phyloP scores from a whole-genome alignment of 2,113 vertebrate species.

The Stigmatopora argus region DNA sequence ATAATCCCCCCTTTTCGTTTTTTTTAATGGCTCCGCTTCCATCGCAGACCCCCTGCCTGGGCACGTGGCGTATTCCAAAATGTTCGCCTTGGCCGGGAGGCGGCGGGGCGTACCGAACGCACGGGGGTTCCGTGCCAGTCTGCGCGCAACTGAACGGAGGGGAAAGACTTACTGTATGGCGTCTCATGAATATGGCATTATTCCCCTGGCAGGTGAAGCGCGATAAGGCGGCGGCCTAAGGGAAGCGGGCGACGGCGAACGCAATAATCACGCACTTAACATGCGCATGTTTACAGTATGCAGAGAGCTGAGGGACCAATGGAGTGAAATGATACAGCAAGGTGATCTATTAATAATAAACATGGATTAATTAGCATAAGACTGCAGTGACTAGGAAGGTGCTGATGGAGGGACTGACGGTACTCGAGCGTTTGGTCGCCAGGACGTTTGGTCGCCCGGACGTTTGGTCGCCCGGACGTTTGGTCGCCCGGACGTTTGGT shows the following conservation, averaged over 20 bases:
- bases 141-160: slow-evolving; percentile 36
- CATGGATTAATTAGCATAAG: slow-evolving; percentile 36
- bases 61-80: slow-evolving; percentile 39
- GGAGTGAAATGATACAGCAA: slow-evolving; percentile 13
- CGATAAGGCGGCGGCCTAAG: slow-evolving; percentile 31
- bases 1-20: slow-evolving; percentile 16
- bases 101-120: slow-evolving; percentile 22
- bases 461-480: no score
- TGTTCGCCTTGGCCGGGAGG: slow-evolving; percentile 43
- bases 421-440: no score
- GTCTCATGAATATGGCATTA: slow-evolving; percentile 64
- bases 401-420: no score
- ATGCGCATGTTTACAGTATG: slow-evolving; percentile 18
- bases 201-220: slow-evolving; percentile 48
- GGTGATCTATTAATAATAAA: slow-evolving; percentile 40
- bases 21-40: slow-evolving; percentile 36
- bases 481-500: no score
- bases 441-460: no score
- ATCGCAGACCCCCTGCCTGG: slow-evolving; percentile 46
- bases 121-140: slow-evolving; percentile 41
- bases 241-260: slow-evolving; percentile 40
- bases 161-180: slow-evolving; percentile 32
- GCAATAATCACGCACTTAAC: slow-evolving; percentile 22
- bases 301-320: slow-evolving; percentile 3
- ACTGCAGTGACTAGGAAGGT: not conserved